Evolutionary conservation across 1,140 invertebrate genomes (phyloP).

Genomic region (Neodiprion lecontei): DNA sequence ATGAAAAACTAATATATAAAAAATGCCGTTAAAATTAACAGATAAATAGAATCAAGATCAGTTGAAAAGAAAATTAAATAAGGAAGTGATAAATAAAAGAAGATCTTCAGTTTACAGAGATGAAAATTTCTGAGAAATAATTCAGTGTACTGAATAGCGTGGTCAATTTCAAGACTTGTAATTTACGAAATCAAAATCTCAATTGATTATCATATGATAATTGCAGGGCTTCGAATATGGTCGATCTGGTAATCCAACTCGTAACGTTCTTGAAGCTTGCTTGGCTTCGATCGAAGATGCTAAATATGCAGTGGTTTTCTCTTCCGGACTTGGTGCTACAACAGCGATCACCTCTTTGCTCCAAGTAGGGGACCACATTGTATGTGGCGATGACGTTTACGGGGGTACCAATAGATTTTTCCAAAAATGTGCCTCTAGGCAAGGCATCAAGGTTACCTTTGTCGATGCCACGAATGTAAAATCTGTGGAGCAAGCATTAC

Average conservation of each 20-base stretch:
- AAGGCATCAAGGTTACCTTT: constrained; percentile 79
- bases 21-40: no score
- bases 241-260: constrained; percentile 93
- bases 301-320: constrained; percentile 85
- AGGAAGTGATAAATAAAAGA: no score
- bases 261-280: constrained; percentile 87
- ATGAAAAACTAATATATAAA: no score
- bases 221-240: constrained; percentile 90
- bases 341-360: constrained; percentile 79
- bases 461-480: constrained; percentile 80
- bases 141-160: no score
- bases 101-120: no score
- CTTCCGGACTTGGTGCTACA: constrained; percentile 90
- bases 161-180: no score
- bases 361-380: constrained; percentile 86
- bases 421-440: constrained; percentile 67
- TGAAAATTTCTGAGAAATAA: no score
- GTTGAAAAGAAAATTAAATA: no score
- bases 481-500: constrained; percentile 74
- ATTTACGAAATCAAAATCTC: no score
- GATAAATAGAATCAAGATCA: no score
- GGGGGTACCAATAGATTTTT: constrained; percentile 86
- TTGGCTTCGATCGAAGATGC: constrained; percentile 90
- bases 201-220: neutral
- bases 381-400: constrained; percentile 94